Evolutionary conservation across 2,113 vertebrate species (phyloP).

Genomic region (Salminus brasiliensis): DNA sequence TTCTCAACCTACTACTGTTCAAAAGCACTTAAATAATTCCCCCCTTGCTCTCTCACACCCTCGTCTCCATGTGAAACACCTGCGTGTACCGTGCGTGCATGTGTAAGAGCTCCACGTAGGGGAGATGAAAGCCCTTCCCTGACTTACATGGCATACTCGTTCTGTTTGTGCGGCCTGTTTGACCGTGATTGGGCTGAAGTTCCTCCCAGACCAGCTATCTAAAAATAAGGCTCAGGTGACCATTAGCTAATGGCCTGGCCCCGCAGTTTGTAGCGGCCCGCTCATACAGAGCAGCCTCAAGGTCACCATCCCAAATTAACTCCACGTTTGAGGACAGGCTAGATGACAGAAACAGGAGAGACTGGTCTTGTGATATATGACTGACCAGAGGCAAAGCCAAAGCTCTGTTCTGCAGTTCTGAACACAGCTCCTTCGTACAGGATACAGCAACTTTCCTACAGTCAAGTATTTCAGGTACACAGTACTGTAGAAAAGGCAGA

Average conservation of each 20-base stretch:
- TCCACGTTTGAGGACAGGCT: not conserved
- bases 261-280: not conserved
- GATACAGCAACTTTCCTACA: too few species aligned
- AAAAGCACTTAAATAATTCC: not conserved
- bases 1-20: not conserved
- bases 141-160: not conserved
- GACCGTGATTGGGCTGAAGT: not conserved
- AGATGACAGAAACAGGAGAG: not conserved
- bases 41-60: not conserved
- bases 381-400: not conserved
- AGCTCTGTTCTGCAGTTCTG: not conserved
- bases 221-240: slow-evolving; percentile 19
- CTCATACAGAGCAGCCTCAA: not conserved
- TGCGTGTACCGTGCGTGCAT: not conserved
- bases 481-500: too few species aligned
- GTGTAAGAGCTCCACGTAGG: not conserved
- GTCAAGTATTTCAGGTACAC: too few species aligned
- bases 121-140: not conserved
- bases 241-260: not conserved
- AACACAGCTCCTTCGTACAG: not conserved
- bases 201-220: not conserved
- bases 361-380: not conserved
- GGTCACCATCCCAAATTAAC: slow-evolving; percentile 3
- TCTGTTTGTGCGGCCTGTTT: not conserved
- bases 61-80: not conserved